A percentile compares a stretch with the other conserved stretches of the same genome.
Evolutionary conservation across 2,888 invertebrate genomes (phyloP).

Genomic region (Ophioninae sp.): DNA sequence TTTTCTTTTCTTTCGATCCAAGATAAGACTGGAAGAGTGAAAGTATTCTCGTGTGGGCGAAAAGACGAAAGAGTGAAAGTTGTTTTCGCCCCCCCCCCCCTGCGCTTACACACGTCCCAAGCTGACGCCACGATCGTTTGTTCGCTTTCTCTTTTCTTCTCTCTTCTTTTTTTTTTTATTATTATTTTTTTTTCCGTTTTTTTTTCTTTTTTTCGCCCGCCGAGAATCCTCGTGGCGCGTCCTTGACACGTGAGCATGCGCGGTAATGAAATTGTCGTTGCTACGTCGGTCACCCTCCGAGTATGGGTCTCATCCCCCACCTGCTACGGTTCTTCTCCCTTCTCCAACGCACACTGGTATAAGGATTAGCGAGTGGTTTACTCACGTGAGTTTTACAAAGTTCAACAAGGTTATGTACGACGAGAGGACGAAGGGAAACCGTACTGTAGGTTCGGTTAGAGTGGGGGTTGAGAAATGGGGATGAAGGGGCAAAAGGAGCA

Average conservation of each 20-base stretch:
- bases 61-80: constrained; percentile 22
- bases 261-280: constrained; percentile 13
- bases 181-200: neutral
- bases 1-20: neutral
- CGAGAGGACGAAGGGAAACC: constrained; percentile 5
- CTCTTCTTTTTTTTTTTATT: constrained; percentile 1
- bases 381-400: constrained; percentile 51
- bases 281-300: constrained; percentile 23
- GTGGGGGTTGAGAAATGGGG: neutral
- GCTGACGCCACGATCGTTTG: constrained; percentile 7
- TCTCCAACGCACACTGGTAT: neutral
- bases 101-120: constrained; percentile 7
- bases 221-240: neutral
- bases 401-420: constrained; percentile 30
- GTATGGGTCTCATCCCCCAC: neutral
- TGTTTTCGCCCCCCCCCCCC: constrained; percentile 24
- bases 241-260: constrained; percentile 22
- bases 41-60: constrained; percentile 13
- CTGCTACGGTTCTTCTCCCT: too few relatives aligned
- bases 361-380: constrained; percentile 39
- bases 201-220: neutral
- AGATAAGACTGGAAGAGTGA: constrained; percentile 10
- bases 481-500: neutral
- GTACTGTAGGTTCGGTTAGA: neutral
- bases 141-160: neutral